Evolutionary conservation across 2,888 invertebrate species (phyloP).

Genomic region (Leuctra nigra): DNA sequence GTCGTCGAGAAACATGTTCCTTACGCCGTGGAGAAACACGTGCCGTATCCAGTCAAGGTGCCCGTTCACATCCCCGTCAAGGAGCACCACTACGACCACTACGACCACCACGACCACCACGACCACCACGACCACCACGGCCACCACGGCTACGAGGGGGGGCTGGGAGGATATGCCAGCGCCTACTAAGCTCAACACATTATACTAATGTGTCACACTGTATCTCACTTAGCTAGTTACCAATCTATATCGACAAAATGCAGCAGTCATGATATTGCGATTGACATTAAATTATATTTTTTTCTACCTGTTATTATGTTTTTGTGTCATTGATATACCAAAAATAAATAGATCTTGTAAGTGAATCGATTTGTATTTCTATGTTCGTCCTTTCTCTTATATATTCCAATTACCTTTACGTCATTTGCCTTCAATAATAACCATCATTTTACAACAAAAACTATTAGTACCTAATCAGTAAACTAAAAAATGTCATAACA

Average conservation of each 20-base stretch:
- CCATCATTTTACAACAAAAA: too few relatives aligned
- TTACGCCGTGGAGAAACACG: slow-evolving; percentile 57
- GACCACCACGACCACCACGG: neutral
- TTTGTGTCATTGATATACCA: too few relatives aligned
- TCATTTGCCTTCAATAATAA: too few relatives aligned
- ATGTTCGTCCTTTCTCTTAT: too few relatives aligned
- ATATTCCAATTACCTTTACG: too few relatives aligned
- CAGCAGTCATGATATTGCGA: too few relatives aligned
- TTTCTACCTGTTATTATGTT: too few relatives aligned
- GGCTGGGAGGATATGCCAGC: neutral
- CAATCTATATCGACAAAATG: neutral
- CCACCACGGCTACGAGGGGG: neutral
- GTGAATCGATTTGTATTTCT: too few relatives aligned
- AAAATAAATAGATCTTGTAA: too few relatives aligned
- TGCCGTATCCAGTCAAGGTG: slow-evolving; percentile 38
- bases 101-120: neutral
- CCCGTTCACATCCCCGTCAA: slow-evolving; percentile 25
- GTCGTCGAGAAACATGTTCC: slow-evolving; percentile 46
- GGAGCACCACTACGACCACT: slow-evolving; percentile 11
- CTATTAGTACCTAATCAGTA: too few relatives aligned
- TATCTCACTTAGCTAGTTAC: neutral
- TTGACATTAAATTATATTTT: too few relatives aligned
- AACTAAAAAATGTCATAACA: too few relatives aligned
- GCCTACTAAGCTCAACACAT: neutral
- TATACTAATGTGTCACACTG: neutral